Evolutionary conservation across 2,888 invertebrate genomes (phyloP).

Genomic region (Lymantria dispar): DNA sequence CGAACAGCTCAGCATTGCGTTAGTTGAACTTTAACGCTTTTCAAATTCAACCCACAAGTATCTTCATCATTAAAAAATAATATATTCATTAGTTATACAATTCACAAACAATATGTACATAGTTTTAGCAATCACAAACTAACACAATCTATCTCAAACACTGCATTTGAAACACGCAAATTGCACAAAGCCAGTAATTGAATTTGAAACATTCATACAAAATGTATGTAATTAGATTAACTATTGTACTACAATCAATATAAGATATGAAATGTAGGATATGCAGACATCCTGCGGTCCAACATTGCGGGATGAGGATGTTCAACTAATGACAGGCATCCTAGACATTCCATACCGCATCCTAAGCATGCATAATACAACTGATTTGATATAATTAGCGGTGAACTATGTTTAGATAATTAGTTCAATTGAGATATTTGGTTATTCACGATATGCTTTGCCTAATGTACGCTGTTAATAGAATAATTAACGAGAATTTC

Average conservation of each 20-base stretch:
- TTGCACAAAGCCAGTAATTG: slow-evolving; percentile 7
- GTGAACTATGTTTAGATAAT: slow-evolving; percentile 10
- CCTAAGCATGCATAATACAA: slow-evolving; percentile 19
- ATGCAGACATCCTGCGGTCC: slow-evolving; percentile 16
- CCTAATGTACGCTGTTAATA: neutral
- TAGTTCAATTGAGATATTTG: neutral
- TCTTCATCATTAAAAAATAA: too few species aligned
- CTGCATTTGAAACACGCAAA: slow-evolving; percentile 4
- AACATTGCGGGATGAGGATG: slow-evolving; percentile 12
- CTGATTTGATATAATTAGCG: slow-evolving; percentile 26
- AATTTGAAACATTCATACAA: slow-evolving; percentile 12
- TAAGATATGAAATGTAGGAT: neutral
- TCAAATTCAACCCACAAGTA: too few species aligned
- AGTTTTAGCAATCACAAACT: neutral
- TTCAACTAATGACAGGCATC: slow-evolving; percentile 23
- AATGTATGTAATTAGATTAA: slow-evolving; percentile 24
- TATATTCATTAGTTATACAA: too few species aligned
- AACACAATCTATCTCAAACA: neutral
- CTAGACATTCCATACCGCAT: slow-evolving; percentile 21
- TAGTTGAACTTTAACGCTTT: too few species aligned
- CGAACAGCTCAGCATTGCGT: too few species aligned
- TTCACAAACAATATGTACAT: too few species aligned
- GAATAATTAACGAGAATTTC: neutral
- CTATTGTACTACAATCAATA: slow-evolving; percentile 5
- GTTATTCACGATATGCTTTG: neutral